A percentile compares a stretch with the other conserved stretches of the same genome.
Evolutionary conservation across 2,797 vertebrate genomes (phyloP).

Genomic region (Pempheris klunzingeri): DNA sequence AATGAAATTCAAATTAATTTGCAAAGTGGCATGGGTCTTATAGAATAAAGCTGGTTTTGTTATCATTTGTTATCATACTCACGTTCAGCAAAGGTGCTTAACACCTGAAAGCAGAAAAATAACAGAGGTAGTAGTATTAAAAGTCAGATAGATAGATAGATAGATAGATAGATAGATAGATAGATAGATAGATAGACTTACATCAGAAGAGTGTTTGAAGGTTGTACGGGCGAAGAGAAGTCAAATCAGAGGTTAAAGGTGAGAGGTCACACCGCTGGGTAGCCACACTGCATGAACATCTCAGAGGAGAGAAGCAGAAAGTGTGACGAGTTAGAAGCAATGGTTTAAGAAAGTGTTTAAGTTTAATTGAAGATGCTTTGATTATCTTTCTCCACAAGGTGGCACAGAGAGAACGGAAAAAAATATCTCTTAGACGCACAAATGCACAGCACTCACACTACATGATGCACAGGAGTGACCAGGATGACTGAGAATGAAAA

Average conservation of each 20-base stretch:
- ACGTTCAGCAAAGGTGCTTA: slow-evolving; percentile 83
- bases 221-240: slow-evolving; percentile 35
- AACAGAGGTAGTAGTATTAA: background rate
- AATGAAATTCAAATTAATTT: background rate
- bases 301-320: slow-evolving; percentile 26
- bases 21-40: background rate
- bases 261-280: slow-evolving; percentile 42
- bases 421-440: background rate
- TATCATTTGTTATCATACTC: slow-evolving; percentile 52
- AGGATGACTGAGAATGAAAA: background rate
- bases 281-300: slow-evolving; percentile 52
- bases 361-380: background rate
- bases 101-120: slow-evolving; percentile 81
- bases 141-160: background rate
- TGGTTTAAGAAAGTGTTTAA: too few species aligned
- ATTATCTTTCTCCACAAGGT: slow-evolving; percentile 62
- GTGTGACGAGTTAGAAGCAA: background rate
- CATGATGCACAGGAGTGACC: background rate
- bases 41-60: background rate
- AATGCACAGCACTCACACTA: background rate
- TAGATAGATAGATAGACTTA: slow-evolving; percentile 53
- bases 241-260: slow-evolving; percentile 41
- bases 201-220: slow-evolving; percentile 78
- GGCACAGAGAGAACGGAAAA: slow-evolving; percentile 44
- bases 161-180: slow-evolving; percentile 11